Base-by-base conservation (phyloP, 2,113 vertebrate genomes). In the Beaufortia kweichowensis region DNA sequence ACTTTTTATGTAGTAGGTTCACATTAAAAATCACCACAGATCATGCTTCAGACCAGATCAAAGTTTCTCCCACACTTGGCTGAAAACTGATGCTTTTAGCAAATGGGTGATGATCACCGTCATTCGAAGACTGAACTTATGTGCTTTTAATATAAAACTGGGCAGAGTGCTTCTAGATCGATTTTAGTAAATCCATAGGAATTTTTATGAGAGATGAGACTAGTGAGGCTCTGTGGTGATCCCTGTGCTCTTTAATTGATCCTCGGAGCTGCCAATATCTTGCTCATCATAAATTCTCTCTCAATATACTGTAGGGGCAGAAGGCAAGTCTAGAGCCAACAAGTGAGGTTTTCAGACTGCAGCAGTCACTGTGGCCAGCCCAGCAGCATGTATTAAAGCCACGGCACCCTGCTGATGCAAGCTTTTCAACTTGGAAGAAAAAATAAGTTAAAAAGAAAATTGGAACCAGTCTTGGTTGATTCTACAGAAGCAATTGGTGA, bases 281-380 rank as follows among this genome's bases (percentile, higher is more conserved):
- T 55, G 50, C 48, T 76, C 48, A 65, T 76, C 31, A 65, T 66
- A 57, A 59, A 71, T 71, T 71, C 69, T 71, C 69, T 71, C 35
- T 71, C 26, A 59, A 39, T 57, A 57, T 41, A 59, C 53, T 59
- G 53, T 57, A 57, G 69, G 55, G 23, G 26, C 26, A 35, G 11
- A 69, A 46, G 17, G 41, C 64, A 14, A 24, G 48, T 33, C 67
- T 10, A 17, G 48, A 70, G 67, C 29, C 48, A 56, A 56, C 53
- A 53, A 68, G 28, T 4, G 46, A 53, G 43, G 50, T 53, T 19
- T 55, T 29, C 43, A n/a, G 24, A 67, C 28, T 48, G 19, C 46
- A 14, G 26, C 11, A 69, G n/a, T 53, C 28, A 53, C 4, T 69
- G 66, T 33, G 46, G 46, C 28, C 46, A 35, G 6, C 43, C 2